Evolutionary conservation across 2,113 vertebrate genomes (phyloP).

Genomic region (Limnothrissa miodon): DNA sequence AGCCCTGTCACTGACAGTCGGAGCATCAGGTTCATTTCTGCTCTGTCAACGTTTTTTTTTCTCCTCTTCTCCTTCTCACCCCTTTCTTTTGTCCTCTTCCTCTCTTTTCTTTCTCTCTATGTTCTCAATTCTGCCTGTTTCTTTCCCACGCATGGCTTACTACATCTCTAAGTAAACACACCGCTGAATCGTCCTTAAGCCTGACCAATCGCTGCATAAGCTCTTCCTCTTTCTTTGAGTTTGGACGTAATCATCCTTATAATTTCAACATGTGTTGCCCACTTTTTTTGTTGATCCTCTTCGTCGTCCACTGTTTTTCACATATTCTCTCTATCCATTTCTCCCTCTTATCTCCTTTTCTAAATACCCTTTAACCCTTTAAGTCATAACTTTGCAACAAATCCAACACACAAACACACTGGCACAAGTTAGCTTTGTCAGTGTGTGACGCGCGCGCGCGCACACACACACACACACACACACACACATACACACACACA

Average conservation of each 20-base stretch:
- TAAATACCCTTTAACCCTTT: not conserved
- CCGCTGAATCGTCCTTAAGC: not conserved
- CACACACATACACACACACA: not conserved
- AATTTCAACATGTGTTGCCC: not conserved
- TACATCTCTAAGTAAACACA: not conserved
- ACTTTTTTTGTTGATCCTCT: not conserved
- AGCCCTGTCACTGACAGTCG: not conserved
- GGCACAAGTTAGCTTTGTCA: not conserved
- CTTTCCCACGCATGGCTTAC: not conserved
- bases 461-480: not conserved
- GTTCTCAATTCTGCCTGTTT: not conserved
- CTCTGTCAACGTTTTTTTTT: not conserved
- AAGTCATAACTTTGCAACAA: not conserved
- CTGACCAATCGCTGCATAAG: not conserved
- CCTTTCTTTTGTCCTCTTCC: not conserved
- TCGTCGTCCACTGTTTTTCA: not conserved
- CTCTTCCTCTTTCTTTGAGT: not conserved
- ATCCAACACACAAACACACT: not conserved
- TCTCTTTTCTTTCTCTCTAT: not conserved
- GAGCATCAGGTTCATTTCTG: not conserved
- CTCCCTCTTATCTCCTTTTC: not conserved
- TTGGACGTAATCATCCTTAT: not conserved
- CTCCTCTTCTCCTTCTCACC: not conserved
- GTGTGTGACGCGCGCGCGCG: slow-evolving; percentile 16
- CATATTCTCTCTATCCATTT: not conserved